A percentile compares a stretch with the other conserved stretches of the same genome.
phyloP scores from a whole-genome alignment of 2,888 invertebrate genomes.

The Nomada goodeniana region DNA sequence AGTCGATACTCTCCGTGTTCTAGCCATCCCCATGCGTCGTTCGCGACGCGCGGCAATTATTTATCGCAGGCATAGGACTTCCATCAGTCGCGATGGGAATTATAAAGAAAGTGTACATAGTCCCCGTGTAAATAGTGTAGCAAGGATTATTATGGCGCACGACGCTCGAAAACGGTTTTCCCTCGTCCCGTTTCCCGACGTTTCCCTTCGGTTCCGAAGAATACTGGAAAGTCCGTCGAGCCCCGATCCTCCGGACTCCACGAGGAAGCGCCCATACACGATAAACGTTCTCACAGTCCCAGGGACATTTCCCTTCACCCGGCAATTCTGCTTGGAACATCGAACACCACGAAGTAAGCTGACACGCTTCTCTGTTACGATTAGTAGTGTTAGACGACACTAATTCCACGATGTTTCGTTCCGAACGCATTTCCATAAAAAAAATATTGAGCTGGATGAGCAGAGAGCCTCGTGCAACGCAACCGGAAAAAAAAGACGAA shows the following conservation, averaged over 20 bases:
- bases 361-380: background rate
- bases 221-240: background rate
- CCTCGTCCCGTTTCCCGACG: conserved; percentile 21
- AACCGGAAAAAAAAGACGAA: background rate
- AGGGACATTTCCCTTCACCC: background rate
- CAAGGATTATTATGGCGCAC: conserved; percentile 62
- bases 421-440: background rate
- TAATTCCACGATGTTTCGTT: conserved; percentile 2
- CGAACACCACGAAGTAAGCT: background rate
- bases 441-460: conserved; percentile 1
- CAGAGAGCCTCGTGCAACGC: conserved; percentile 6
- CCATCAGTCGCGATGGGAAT: conserved; percentile 31
- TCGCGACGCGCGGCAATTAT: conserved; percentile 39
- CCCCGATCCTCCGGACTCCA: background rate
- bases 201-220: background rate
- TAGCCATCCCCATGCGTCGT: conserved; percentile 30
- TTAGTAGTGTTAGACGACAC: conserved; percentile 13
- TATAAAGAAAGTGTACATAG: conserved; percentile 71
- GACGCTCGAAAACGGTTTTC: conserved; percentile 57
- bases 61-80: conserved; percentile 42
- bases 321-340: conserved; percentile 10
- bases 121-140: conserved; percentile 74
- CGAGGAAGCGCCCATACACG: background rate
- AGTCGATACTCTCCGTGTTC: conserved; percentile 51
- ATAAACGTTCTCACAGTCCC: background rate